These are phyloP conservation scores for Solea senegalensis DNA, from an alignment of 2,113 vertebrate species.

Conservation along the genomic window DNA sequence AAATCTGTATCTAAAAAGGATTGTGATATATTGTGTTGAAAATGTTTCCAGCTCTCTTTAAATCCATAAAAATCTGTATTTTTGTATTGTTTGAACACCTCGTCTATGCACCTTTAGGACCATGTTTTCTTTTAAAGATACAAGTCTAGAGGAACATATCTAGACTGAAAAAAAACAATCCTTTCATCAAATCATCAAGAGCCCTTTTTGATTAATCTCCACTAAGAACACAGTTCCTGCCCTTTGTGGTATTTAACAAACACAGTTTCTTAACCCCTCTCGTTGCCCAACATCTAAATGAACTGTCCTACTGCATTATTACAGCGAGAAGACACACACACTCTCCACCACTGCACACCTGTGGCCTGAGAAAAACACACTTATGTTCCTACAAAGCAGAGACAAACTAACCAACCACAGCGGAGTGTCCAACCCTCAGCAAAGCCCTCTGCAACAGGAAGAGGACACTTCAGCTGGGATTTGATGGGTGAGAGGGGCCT, in stretches of 20 bases:
- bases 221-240: constrained; percentile 6
- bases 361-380: constrained; percentile 60
- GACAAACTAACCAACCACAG: constrained; percentile 39
- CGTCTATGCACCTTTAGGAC: too few relatives aligned
- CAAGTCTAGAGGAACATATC: too few relatives aligned
- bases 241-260: constrained; percentile 9
- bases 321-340: constrained; percentile 11
- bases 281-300: constrained; percentile 41
- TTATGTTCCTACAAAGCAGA: constrained; percentile 42
- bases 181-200: too few relatives aligned
- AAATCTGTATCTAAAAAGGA: too few relatives aligned
- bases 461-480: constrained; percentile 56
- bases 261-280: not conserved
- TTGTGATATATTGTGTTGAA: too few relatives aligned
- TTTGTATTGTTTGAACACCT: too few relatives aligned
- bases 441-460: constrained; percentile 59
- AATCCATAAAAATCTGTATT: too few relatives aligned
- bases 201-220: not conserved
- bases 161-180: too few relatives aligned
- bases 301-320: constrained; percentile 34
- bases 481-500: constrained; percentile 54
- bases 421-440: constrained; percentile 34
- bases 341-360: constrained; percentile 51
- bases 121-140: too few relatives aligned
- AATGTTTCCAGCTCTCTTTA: too few relatives aligned